Conservation (phyloP, 2,113 vertebrate species). For the Coptodon bakossiorum region DNA sequence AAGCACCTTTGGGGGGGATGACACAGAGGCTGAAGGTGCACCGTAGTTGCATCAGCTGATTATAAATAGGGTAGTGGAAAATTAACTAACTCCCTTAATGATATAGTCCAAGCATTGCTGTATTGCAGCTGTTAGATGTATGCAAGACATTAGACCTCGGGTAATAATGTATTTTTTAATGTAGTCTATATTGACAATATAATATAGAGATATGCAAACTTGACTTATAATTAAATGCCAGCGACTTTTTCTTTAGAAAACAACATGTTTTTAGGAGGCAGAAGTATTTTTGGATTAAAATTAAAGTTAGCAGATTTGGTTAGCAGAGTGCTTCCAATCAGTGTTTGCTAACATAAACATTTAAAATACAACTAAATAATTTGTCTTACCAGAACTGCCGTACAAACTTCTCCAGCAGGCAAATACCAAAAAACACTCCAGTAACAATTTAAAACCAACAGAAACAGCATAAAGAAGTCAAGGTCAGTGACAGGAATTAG, state of each 20-base stretch:
- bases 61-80: constrained; percentile 10
- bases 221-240: background rate
- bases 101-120: background rate
- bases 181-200: background rate
- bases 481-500: background rate
- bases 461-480: background rate
- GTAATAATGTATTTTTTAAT: background rate
- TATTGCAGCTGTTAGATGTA: constrained; percentile 1
- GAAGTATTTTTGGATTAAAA: background rate
- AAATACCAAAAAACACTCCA: background rate
- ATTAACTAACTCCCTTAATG: background rate
- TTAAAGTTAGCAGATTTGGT: background rate
- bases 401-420: background rate
- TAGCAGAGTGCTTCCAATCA: background rate
- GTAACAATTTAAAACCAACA: background rate
- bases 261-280: background rate
- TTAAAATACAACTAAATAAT: background rate
- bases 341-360: background rate
- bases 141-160: background rate
- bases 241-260: background rate
- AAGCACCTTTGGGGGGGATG: background rate
- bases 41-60: constrained; percentile 3
- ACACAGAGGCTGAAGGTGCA: constrained; percentile 6
- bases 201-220: background rate
- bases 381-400: background rate